phyloP scores from a whole-genome alignment of 2,797 vertebrate species.

The Clarias fuscus region DNA sequence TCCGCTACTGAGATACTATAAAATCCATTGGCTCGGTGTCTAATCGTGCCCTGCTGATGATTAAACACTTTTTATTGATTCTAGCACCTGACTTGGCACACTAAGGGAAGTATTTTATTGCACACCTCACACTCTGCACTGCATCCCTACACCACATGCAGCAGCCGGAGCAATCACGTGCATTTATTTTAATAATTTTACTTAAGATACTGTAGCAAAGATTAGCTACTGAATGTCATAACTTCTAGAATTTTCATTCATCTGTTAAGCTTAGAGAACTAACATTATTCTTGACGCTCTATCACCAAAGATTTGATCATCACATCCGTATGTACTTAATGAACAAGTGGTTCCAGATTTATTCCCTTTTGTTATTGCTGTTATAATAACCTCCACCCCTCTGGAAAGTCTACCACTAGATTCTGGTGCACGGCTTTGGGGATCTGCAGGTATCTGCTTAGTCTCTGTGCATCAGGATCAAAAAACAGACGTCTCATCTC shows the following conservation, averaged over 20 bases:
- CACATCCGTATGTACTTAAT: not conserved
- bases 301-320: not conserved
- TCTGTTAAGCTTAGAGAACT: not conserved
- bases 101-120: not conserved
- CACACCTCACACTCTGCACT: not conserved
- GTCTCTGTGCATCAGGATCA: not conserved
- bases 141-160: not conserved
- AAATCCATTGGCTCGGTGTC: not conserved
- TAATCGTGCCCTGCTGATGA: not conserved
- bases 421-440: not conserved
- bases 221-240: not conserved
- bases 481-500: not conserved
- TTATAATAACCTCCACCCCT: not conserved
- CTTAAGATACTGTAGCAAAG: not conserved
- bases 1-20: not conserved
- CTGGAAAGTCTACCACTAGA: not conserved
- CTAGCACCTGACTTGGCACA: not conserved
- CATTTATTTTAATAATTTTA: not conserved
- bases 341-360: not conserved
- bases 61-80: not conserved
- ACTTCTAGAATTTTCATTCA: not conserved
- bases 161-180: not conserved
- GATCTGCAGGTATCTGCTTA: not conserved
- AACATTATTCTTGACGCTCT: not conserved
- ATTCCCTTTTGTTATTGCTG: too few relatives aligned